These are phyloP conservation scores for Bombylius major DNA, from an alignment of 2,888 invertebrate species.

Conservation along the genomic window DNA sequence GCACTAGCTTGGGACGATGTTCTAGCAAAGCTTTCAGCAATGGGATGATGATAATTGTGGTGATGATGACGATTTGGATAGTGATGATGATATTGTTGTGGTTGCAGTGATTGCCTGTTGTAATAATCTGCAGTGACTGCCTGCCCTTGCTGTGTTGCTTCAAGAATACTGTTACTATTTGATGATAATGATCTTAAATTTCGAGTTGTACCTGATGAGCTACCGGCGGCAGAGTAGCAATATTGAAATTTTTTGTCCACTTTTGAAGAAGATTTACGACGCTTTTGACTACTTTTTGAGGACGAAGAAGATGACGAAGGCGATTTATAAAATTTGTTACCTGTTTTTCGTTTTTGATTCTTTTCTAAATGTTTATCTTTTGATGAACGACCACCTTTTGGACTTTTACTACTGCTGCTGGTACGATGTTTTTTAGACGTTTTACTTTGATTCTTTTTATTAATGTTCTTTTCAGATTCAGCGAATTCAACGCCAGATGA, in stretches of 20 bases:
- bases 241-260: constrained; percentile 11
- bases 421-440: no score
- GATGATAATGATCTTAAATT: constrained; percentile 9
- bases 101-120: constrained; percentile 1
- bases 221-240: not conserved
- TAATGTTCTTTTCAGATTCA: no score
- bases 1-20: constrained; percentile 1
- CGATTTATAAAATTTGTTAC: no score
- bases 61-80: not conserved
- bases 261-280: constrained; percentile 4
- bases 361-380: no score
- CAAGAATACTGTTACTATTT: not conserved
- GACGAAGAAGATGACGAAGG: no score
- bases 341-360: no score
- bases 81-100: not conserved
- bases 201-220: constrained; percentile 4
- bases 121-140: not conserved
- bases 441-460: no score
- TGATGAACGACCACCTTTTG: no score
- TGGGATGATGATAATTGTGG: not conserved
- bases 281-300: not conserved
- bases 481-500: no score
- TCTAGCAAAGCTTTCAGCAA: constrained; percentile 9
- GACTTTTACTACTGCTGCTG: no score
- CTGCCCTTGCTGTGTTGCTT: no score